phyloP scores from a whole-genome alignment of 1,140 invertebrate species.

The Wiebesia pumilae region DNA sequence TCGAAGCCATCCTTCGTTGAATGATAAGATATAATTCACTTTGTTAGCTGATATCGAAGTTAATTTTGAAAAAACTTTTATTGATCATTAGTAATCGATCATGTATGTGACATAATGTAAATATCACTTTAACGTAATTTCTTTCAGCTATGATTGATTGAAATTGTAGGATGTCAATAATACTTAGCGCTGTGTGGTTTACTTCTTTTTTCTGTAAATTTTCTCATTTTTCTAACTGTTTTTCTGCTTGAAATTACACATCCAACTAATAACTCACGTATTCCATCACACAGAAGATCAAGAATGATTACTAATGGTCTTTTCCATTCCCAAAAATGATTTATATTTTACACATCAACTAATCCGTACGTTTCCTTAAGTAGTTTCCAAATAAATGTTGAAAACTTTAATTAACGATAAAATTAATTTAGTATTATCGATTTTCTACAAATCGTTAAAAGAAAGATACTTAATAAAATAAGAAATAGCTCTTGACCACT shows the following conservation, averaged over 20 bases:
- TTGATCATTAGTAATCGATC: not conserved
- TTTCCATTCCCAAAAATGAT: not conserved
- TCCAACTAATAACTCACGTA: not conserved
- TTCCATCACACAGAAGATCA: not conserved
- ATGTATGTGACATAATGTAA: not conserved
- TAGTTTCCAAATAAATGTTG: not conserved
- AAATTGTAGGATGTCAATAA: not conserved
- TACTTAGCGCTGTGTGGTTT: too few relatives aligned
- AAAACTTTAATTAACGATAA: not conserved
- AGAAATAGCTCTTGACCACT: too few relatives aligned
- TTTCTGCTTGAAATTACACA: not conserved
- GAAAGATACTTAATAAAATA: too few relatives aligned
- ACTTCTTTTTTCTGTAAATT: not conserved
- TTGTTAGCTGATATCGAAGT: not conserved
- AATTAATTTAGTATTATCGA: too few relatives aligned
- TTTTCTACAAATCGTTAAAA: too few relatives aligned
- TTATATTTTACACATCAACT: not conserved
- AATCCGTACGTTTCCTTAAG: not conserved
- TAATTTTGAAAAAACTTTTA: slow-evolving; percentile 6
- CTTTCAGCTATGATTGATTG: not conserved
- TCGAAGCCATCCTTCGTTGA: not conserved
- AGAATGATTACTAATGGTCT: not conserved
- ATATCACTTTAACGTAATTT: not conserved
- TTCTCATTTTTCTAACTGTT: not conserved
- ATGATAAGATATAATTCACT: not conserved